Evolutionary conservation across 2,888 invertebrate genomes (phyloP).

Genomic region (Xylota segnis): DNA sequence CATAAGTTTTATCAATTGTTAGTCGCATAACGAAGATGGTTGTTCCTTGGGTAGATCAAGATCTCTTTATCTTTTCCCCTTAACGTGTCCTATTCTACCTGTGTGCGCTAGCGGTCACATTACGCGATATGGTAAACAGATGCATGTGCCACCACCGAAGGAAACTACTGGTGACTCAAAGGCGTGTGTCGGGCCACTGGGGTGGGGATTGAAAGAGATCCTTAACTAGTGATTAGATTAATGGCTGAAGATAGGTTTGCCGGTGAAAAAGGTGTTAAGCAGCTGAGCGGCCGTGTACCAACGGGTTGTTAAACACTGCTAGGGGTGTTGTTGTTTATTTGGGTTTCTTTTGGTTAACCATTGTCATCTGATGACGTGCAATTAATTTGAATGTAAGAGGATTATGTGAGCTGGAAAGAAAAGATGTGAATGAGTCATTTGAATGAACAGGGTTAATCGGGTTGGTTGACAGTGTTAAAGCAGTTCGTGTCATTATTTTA

Average conservation of each 20-base stretch:
- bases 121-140: slow-evolving; percentile 54
- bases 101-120: slow-evolving; percentile 21
- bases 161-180: slow-evolving; percentile 68
- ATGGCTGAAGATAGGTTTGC: slow-evolving; percentile 55
- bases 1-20: slow-evolving; percentile 51
- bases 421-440: slow-evolving; percentile 68
- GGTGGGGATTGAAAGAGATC: slow-evolving; percentile 55
- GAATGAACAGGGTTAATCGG: slow-evolving; percentile 21
- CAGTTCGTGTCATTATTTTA: slow-evolving; percentile 1
- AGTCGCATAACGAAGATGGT: slow-evolving; percentile 37
- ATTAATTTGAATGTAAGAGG: slow-evolving; percentile 80
- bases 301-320: slow-evolving; percentile 50
- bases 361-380: slow-evolving; percentile 78
- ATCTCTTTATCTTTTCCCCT: slow-evolving; percentile 18
- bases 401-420: slow-evolving; percentile 73
- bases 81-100: slow-evolving; percentile 47
- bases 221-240: slow-evolving; percentile 69
- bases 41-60: slow-evolving; percentile 26
- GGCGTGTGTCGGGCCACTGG: slow-evolving; percentile 50
- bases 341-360: slow-evolving; percentile 54
- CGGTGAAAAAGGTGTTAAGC: slow-evolving; percentile 68
- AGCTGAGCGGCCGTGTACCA: slow-evolving; percentile 62
- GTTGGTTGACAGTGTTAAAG: slow-evolving; percentile 15
- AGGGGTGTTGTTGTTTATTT: slow-evolving; percentile 43
- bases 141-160: slow-evolving; percentile 25